Evolutionary conservation across 1,140 invertebrate species (phyloP).

Genomic region (Anastatus disparis): DNA sequence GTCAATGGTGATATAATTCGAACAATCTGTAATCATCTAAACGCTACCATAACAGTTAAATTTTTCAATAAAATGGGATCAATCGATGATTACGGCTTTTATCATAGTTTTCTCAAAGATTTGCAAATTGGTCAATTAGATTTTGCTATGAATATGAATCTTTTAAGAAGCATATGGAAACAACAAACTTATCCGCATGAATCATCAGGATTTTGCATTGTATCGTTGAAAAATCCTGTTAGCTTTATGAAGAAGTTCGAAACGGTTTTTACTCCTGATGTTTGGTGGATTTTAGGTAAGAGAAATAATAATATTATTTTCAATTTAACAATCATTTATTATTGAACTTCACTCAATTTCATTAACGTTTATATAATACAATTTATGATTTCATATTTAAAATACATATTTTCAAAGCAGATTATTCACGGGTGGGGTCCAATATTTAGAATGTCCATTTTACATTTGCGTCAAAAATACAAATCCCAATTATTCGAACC

Average conservation of each 20-base stretch:
- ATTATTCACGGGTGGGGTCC: too few relatives aligned
- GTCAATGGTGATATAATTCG: neutral
- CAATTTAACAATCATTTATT: too few relatives aligned
- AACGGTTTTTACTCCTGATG: neutral
- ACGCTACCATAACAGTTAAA: neutral
- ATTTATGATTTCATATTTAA: too few relatives aligned
- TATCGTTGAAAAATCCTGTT: neutral
- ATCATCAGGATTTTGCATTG: neutral
- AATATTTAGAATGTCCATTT: too few relatives aligned
- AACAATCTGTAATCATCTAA: neutral
- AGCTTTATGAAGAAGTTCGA: neutral
- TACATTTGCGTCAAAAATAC: too few relatives aligned
- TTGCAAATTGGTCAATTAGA: too few relatives aligned
- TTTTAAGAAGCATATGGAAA: neutral
- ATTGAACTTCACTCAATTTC: too few relatives aligned
- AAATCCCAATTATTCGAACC: too few relatives aligned
- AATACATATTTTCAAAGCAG: too few relatives aligned
- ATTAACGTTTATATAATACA: too few relatives aligned
- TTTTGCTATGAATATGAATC: slow-evolving; percentile 3
- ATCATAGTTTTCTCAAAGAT: too few relatives aligned
- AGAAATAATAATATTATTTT: too few relatives aligned
- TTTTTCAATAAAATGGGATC: neutral
- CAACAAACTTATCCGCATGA: neutral
- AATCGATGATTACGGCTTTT: neutral
- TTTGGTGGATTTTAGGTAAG: neutral